Percentiles rank a stretch among this genome's conserved stretches.
phyloP scores from a whole-genome alignment of 2,888 invertebrate species.

The Leucoma salicis region DNA sequence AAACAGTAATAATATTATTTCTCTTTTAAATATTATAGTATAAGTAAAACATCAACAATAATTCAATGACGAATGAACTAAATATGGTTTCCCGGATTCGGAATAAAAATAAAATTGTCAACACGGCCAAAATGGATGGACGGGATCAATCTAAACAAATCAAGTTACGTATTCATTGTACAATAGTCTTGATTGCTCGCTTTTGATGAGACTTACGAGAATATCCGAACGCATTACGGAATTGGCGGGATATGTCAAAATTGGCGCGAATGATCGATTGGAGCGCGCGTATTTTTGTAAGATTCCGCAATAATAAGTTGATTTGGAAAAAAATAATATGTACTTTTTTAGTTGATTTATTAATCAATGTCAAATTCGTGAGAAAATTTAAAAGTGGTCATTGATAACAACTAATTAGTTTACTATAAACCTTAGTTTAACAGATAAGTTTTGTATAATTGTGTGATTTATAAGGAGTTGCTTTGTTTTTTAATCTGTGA shows the following conservation, averaged over 20 bases:
- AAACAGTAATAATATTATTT: too few species aligned
- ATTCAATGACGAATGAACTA: not conserved
- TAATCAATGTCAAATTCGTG: slow-evolving; percentile 12
- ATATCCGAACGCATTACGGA: slow-evolving; percentile 54
- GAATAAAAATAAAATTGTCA: slow-evolving; percentile 37
- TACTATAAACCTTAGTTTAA: too few species aligned
- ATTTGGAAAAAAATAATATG: slow-evolving; percentile 25
- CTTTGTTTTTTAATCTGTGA: too few species aligned
- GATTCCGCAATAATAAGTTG: slow-evolving; percentile 23
- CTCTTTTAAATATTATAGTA: too few species aligned
- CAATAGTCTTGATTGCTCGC: slow-evolving; percentile 62
- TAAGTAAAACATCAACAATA: not conserved
- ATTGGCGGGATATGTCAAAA: slow-evolving; percentile 31
- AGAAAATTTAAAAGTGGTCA: not conserved
- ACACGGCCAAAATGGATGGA: slow-evolving; percentile 58
- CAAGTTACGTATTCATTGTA: slow-evolving; percentile 50
- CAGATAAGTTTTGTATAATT: too few species aligned
- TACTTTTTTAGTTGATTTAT: slow-evolving; percentile 4
- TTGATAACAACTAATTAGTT: too few species aligned
- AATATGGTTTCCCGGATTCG: slow-evolving; percentile 29
- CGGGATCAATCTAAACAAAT: slow-evolving; percentile 67
- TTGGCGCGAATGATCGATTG: slow-evolving; percentile 54
- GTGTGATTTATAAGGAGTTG: too few species aligned
- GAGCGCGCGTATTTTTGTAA: slow-evolving; percentile 22
- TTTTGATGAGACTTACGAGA: slow-evolving; percentile 49